These are phyloP conservation scores for Garra rufa DNA, from an alignment of 2,113 vertebrate genomes.

Conservation along the genomic window DNA sequence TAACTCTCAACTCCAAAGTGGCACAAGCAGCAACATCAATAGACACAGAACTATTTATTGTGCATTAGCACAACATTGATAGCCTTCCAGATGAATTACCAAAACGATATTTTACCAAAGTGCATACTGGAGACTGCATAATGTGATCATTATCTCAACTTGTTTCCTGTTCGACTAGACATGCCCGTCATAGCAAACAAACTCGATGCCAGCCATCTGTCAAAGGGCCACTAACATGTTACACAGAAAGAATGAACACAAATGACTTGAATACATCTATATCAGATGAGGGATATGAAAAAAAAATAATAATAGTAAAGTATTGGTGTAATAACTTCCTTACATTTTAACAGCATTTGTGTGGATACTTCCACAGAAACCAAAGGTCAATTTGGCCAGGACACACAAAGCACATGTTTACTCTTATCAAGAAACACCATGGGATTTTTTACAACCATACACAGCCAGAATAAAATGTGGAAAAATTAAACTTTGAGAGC, in stretches of 20 bases:
- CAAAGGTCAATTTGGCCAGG: too few relatives aligned
- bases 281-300: too few relatives aligned
- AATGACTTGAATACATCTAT: neutral
- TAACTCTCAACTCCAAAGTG: neutral
- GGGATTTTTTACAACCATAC: neutral
- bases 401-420: too few relatives aligned
- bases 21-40: neutral
- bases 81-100: neutral
- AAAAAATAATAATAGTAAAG: too few relatives aligned
- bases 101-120: neutral
- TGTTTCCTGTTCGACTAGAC: conserved; percentile 2
- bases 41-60: neutral
- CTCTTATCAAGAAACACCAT: too few relatives aligned
- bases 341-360: too few relatives aligned
- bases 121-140: neutral
- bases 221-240: neutral
- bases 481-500: neutral
- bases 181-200: neutral
- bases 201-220: conserved; percentile 15
- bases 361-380: too few relatives aligned
- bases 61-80: neutral
- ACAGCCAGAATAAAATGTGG: neutral
- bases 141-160: conserved; percentile 3
- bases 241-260: neutral
- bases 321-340: too few relatives aligned